These are phyloP conservation scores for Trogon surrucura DNA, from an alignment of 2,113 vertebrate species.

Conservation along the genomic window DNA sequence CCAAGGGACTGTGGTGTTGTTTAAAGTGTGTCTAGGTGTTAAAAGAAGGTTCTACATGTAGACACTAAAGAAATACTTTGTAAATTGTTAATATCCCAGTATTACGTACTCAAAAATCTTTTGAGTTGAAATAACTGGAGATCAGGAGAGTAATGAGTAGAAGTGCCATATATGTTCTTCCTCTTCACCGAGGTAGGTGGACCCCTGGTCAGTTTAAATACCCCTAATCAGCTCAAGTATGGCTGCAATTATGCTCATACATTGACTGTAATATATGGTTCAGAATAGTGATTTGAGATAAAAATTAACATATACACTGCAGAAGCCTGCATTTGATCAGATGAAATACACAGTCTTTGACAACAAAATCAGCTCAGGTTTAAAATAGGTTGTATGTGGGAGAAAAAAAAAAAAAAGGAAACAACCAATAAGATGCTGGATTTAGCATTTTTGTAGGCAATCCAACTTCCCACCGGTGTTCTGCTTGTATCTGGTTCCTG, in stretches of 20 bases:
- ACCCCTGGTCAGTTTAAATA: too few relatives aligned
- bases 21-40: background rate
- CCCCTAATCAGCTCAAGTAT: background rate
- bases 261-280: background rate
- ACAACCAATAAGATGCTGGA: background rate
- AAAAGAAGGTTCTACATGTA: background rate
- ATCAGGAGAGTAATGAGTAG: background rate
- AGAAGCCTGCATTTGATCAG: background rate
- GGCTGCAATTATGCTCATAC: background rate
- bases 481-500: background rate
- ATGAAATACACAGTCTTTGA: background rate
- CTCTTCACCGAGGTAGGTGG: background rate
- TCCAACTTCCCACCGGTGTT: background rate
- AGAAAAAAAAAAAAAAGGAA: slow-evolving; percentile 5
- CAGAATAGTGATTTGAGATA: background rate
- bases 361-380: background rate
- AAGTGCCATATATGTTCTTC: background rate
- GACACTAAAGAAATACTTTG: background rate
- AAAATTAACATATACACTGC: background rate
- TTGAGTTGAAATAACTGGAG: background rate
- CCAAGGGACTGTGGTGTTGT: background rate
- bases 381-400: background rate
- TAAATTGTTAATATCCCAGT: background rate
- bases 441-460: background rate
- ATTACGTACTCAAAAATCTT: background rate